Evolutionary conservation across 2,113 vertebrate genomes (phyloP).

Genomic region (Caracal caracal): DNA sequence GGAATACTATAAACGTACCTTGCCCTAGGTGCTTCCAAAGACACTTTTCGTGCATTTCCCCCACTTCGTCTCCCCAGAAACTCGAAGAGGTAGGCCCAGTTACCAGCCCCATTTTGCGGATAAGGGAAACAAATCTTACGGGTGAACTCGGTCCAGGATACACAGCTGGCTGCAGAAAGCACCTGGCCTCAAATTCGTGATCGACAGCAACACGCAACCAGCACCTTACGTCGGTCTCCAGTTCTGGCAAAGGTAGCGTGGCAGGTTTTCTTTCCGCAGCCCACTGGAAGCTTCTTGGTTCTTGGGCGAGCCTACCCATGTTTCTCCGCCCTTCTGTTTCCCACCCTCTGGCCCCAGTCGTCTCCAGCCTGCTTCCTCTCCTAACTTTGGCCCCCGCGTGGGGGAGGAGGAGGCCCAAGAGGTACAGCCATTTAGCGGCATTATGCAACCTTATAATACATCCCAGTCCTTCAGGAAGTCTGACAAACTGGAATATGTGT

Average conservation of each 20-base stretch:
- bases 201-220: not conserved
- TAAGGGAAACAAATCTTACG: not conserved
- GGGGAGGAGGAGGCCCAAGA: not conserved
- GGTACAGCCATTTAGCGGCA: not conserved
- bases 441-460: slow-evolving; percentile 77
- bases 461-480: slow-evolving; percentile 81
- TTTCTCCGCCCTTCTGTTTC: slow-evolving; percentile 21
- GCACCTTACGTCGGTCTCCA: not conserved
- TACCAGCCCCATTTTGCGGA: not conserved
- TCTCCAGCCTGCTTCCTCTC: slow-evolving; percentile 39
- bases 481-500: slow-evolving; percentile 82
- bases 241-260: not conserved
- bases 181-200: not conserved
- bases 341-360: not conserved
- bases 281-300: not conserved
- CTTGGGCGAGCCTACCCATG: not conserved
- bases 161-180: not conserved
- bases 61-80: not conserved
- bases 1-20: not conserved
- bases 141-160: not conserved
- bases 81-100: not conserved
- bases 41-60: not conserved
- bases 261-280: not conserved
- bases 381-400: not conserved
- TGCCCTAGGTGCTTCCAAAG: not conserved